These are phyloP conservation scores for Xylota sylvarum DNA, from an alignment of 2,888 invertebrate species.

Conservation along the genomic window DNA sequence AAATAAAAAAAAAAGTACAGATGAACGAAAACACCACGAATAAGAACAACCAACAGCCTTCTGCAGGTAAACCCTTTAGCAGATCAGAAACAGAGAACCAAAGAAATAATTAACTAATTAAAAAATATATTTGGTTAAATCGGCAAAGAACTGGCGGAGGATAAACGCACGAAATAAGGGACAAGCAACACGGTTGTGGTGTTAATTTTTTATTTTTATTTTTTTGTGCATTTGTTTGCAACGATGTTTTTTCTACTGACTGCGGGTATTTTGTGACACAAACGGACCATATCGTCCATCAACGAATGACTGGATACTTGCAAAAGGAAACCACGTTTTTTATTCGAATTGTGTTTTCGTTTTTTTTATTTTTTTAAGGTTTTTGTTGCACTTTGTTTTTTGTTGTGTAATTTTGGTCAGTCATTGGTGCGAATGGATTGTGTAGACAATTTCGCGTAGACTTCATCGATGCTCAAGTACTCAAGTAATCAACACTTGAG, in stretches of 20 bases:
- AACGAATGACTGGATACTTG: slow-evolving; percentile 38
- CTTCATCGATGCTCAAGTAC: no score
- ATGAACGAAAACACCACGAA: not conserved
- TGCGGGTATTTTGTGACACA: slow-evolving; percentile 44
- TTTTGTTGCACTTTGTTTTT: no score
- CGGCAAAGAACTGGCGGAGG: slow-evolving; percentile 38
- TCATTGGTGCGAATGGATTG: not conserved
- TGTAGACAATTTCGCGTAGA: no score
- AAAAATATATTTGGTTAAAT: slow-evolving; percentile 67
- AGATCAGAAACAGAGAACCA: slow-evolving; percentile 61
- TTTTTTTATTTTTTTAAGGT: no score
- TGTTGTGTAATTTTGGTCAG: no score
- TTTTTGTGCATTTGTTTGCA: not conserved
- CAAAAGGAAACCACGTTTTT: slow-evolving; percentile 3
- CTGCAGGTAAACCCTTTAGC: slow-evolving; percentile 31
- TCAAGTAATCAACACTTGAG: not conserved
- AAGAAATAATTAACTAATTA: slow-evolving; percentile 74
- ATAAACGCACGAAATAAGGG: slow-evolving; percentile 63
- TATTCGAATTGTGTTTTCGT: no score
- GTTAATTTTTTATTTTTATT: slow-evolving; percentile 32
- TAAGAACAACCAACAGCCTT: slow-evolving; percentile 8
- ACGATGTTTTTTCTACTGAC: slow-evolving; percentile 17
- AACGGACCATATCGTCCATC: slow-evolving; percentile 64
- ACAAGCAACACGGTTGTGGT: slow-evolving; percentile 45
- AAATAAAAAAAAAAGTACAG: not conserved